A percentile compares a stretch with the other conserved stretches of the same genome.
Evolutionary conservation across 2,888 invertebrate species (phyloP).

Genomic region (Caenorhabditis doughertyi): DNA sequence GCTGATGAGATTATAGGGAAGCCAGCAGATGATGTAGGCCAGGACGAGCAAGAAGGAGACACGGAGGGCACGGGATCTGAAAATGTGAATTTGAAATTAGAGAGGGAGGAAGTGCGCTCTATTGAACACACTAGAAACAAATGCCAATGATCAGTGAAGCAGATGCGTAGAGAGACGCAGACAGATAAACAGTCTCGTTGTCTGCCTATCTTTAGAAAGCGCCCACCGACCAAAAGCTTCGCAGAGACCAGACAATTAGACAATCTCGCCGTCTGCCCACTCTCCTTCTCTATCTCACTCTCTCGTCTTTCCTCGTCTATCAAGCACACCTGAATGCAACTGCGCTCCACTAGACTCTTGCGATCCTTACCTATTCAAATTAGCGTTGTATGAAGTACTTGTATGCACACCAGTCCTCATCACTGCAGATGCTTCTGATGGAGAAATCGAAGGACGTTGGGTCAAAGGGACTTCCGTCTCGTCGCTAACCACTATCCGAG

Average conservation of each 20-base stretch:
- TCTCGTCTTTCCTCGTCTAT: neutral
- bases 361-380: slow-evolving; percentile 68
- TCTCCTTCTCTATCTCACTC: too few species aligned
- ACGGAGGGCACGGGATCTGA: slow-evolving; percentile 79
- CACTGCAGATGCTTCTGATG: slow-evolving; percentile 70
- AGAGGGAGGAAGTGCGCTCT: neutral
- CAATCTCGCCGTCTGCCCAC: too few species aligned
- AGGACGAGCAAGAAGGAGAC: slow-evolving; percentile 79
- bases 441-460: slow-evolving; percentile 67
- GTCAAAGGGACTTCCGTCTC: slow-evolving; percentile 70
- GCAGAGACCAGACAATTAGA: too few species aligned
- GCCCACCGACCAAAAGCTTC: too few species aligned
- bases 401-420: slow-evolving; percentile 71
- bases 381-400: slow-evolving; percentile 75
- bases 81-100: too few species aligned
- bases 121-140: too few species aligned
- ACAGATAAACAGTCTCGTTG: too few species aligned
- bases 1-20: slow-evolving; percentile 80
- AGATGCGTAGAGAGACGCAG: too few species aligned
- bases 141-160: too few species aligned
- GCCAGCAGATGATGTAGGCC: slow-evolving; percentile 82
- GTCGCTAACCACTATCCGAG: slow-evolving; percentile 72
- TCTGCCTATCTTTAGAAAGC: too few species aligned
- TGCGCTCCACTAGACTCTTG: too few species aligned
- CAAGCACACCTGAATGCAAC: too few species aligned